Conservation (phyloP, 37 sponge, comb jelly and placozoan genomes). For the Cliona cf. orientalis region DNA sequence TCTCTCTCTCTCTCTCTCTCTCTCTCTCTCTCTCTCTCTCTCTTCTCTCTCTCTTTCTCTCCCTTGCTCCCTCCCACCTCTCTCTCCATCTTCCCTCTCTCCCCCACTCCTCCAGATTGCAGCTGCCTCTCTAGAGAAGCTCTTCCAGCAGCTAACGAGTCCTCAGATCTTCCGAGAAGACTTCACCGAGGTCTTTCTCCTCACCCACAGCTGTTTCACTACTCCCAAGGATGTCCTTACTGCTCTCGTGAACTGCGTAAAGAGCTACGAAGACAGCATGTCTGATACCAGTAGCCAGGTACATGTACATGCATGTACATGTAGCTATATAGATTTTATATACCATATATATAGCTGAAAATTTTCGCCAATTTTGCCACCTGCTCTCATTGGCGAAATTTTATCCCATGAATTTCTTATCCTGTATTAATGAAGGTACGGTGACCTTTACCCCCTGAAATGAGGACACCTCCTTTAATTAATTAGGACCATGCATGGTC, state of each 20-base stretch:
- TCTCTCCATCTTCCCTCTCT: not conserved
- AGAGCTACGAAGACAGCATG: slow-evolving; percentile 2
- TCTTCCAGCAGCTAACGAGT: slow-evolving; percentile 72
- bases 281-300: slow-evolving; percentile 34
- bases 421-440: not conserved
- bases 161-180: slow-evolving; percentile 50
- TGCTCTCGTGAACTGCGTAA: slow-evolving; percentile 69
- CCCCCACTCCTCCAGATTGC: slow-evolving; percentile 58
- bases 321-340: too few species aligned
- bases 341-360: too few species aligned
- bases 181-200: slow-evolving; percentile 72
- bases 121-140: slow-evolving; percentile 87
- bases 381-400: too few species aligned
- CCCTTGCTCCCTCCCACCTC: too few species aligned
- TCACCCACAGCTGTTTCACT: slow-evolving; percentile 74
- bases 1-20: slow-evolving; percentile 24
- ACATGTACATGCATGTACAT: too few species aligned
- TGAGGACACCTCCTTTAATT: too few species aligned
- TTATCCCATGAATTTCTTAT: not conserved
- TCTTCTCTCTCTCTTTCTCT: too few species aligned
- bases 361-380: too few species aligned
- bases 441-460: too few species aligned
- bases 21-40: slow-evolving; percentile 5
- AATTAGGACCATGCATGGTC: too few species aligned
- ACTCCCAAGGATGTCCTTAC: slow-evolving; percentile 64